Percentiles rank a stretch among this genome's conserved stretches.
phyloP scores from a whole-genome alignment of 2,113 vertebrate species.

The Riparia riparia region DNA sequence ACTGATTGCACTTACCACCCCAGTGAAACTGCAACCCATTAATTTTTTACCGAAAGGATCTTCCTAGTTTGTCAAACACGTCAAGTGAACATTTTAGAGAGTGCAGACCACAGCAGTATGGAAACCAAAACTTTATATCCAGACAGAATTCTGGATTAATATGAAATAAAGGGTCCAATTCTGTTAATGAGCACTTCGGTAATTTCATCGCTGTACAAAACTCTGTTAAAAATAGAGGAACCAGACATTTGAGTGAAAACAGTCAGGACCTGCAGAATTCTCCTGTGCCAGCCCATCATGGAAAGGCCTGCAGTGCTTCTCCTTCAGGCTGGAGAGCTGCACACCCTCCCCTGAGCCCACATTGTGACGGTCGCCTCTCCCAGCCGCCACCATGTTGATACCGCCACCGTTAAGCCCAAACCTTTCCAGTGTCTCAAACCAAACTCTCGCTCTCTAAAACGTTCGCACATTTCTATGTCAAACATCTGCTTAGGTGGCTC shows the following conservation, averaged over 20 bases:
- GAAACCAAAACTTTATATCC: conserved; percentile 35
- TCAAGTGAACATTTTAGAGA: conserved; percentile 44
- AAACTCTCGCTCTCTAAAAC: conserved; percentile 73
- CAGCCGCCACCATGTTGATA: neutral
- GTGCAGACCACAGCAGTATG: conserved; percentile 33
- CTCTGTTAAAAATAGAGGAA: neutral
- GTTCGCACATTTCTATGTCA: conserved; percentile 76
- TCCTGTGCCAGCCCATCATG: neutral
- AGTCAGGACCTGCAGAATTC: neutral
- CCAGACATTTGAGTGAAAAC: neutral
- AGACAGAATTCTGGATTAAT: conserved; percentile 1
- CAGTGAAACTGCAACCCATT: conserved; percentile 49
- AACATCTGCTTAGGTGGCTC: conserved; percentile 77
- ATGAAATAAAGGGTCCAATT: neutral
- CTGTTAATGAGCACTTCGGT: neutral
- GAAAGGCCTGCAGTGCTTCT: neutral
- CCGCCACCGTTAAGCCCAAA: neutral
- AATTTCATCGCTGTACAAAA: neutral
- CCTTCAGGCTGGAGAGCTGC: neutral
- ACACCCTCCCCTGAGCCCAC: neutral
- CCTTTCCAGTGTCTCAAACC: conserved; percentile 56
- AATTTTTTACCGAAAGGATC: conserved; percentile 56
- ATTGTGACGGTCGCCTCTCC: neutral
- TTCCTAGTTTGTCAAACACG: conserved; percentile 34
- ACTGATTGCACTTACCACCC: conserved; percentile 68